phyloP scores from a whole-genome alignment of 2,797 vertebrate species.

The Phataginus tetradactyla region DNA sequence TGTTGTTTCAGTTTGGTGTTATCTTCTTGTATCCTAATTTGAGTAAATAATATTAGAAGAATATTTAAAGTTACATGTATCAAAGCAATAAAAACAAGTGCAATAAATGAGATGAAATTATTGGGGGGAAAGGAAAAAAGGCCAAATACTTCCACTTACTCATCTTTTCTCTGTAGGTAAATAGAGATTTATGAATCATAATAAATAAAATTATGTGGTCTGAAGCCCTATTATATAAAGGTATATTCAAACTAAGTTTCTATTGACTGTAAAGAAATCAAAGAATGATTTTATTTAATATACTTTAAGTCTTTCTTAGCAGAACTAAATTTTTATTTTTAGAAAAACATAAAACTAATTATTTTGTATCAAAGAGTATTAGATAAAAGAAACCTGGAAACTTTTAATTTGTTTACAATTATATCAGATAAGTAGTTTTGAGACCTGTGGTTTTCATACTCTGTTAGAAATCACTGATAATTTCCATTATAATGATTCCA shows the following conservation, averaged over 20 bases:
- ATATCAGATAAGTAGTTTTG: background rate
- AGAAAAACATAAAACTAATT: background rate
- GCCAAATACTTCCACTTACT: background rate
- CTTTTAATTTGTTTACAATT: background rate
- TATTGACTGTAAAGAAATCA: background rate
- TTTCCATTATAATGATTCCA: background rate
- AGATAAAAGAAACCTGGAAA: background rate
- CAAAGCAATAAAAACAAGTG: background rate
- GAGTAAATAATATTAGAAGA: background rate
- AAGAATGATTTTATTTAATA: background rate
- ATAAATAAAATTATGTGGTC: background rate
- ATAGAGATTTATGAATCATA: background rate
- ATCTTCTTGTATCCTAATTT: background rate
- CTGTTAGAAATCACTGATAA: background rate
- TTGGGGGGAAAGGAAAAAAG: fast-evolving
- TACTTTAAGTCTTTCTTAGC: background rate
- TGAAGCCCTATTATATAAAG: background rate
- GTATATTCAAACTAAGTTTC: background rate
- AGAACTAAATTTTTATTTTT: constrained; percentile 9
- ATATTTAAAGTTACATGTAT: background rate
- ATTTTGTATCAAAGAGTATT: background rate
- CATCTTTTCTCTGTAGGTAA: background rate
- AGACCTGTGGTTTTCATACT: background rate
- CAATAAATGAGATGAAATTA: background rate
- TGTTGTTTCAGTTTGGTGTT: background rate